Base-by-base conservation (phyloP, 2,888 invertebrate species). In the Linnaemya vulpina region DNA sequence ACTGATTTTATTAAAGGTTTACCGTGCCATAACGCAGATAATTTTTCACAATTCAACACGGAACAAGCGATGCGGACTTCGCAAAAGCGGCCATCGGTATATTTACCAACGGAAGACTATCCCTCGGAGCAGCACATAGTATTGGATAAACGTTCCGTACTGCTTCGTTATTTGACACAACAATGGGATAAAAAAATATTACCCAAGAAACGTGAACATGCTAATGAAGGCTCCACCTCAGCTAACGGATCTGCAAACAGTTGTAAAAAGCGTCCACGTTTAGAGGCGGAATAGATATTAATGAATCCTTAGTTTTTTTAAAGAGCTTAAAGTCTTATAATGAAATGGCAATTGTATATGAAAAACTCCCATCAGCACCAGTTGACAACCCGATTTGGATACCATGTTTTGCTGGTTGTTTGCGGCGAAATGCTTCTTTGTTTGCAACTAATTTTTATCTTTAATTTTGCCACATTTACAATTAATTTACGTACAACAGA, bases 61-160 rank as follows among this genome's bases (percentile, higher is more conserved):
- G 98, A 98, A 90, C 95, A 95, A 90, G 96, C 96, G 49, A 96
- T 95, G 88, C 94, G 96, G 90, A 96, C 96, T 77, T 95, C 96
- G 89, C 95, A 96, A 43, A 97, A 97, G 93, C 94, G 97, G 90
- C 97, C 98, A 63, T 96, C 98, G 25, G 96, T 98, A 80, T 98
- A 98, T 93, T 94, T 98, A 87, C 97, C 97, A 62, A 98, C 98
- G 55, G 97, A 96, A 93, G 98, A 98, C 90, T 96, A 96, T 91
- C 97, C 98, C 87, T 96, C 97, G 70, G 97, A 98, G 93, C 98
- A 98, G 96, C 97, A 98, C 89, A 98, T 98, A 91, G 98, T 98
- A 58, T 97, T 98, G 90, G 98, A 98, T 93, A 98, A 98, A 93
- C 97, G 98, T 65, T 98, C 98, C 91, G 98, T 98, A 90, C 94